Evolutionary conservation across 2,113 vertebrate species (phyloP).

Genomic region (Rhipidura dahli): DNA sequence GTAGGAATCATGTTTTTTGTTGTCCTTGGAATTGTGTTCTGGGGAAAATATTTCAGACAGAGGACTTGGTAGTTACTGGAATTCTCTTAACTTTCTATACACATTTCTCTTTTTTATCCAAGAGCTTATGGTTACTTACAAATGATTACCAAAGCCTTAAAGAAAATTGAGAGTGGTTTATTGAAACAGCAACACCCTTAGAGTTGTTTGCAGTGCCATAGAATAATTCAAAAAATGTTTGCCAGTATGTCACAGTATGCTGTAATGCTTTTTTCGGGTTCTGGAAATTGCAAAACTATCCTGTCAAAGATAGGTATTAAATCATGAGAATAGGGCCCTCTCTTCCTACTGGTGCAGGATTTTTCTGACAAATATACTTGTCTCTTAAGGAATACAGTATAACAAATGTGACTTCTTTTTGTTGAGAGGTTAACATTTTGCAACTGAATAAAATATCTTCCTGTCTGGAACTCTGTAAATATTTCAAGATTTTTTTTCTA

Average conservation of each 20-base stretch:
- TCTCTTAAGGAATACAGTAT: not conserved
- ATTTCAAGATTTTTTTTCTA: not conserved
- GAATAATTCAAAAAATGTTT: not conserved
- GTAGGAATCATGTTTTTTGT: not conserved
- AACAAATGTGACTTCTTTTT: not conserved
- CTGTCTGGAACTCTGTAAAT: not conserved
- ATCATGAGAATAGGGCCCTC: not conserved
- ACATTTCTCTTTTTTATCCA: not conserved
- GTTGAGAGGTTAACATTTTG: not conserved
- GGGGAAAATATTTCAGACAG: not conserved
- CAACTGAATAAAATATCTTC: not conserved
- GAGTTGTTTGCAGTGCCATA: not conserved
- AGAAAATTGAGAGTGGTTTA: not conserved
- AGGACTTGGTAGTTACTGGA: slow-evolving; percentile 7
- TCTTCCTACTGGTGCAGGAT: not conserved
- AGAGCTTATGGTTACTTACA: not conserved
- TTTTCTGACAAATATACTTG: not conserved
- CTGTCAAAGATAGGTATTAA: not conserved
- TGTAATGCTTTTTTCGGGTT: not conserved
- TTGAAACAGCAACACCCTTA: not conserved
- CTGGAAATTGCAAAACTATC: not conserved
- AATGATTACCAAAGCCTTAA: not conserved
- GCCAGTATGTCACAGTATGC: not conserved
- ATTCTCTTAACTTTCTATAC: not conserved
- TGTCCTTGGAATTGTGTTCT: slow-evolving; percentile 16